These are phyloP conservation scores for Phenacoccus solenopsis DNA, from an alignment of 1,140 invertebrate species.

Conservation along the genomic window DNA sequence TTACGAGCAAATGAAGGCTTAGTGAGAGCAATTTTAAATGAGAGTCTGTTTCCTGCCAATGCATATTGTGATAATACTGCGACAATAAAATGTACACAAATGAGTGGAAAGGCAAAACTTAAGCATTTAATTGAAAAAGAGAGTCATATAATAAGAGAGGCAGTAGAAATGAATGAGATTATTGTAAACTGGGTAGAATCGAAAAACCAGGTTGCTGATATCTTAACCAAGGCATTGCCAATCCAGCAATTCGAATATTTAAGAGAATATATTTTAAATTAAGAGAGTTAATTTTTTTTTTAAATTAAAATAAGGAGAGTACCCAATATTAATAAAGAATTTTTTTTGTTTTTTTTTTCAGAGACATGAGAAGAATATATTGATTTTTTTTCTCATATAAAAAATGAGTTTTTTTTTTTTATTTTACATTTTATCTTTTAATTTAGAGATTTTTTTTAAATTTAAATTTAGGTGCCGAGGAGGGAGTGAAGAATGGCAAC, in stretches of 20 bases:
- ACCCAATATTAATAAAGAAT: too few species aligned
- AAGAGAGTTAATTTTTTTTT: too few species aligned
- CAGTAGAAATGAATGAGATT: background rate
- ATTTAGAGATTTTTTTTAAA: too few species aligned
- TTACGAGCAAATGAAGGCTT: background rate
- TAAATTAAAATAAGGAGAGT: too few species aligned
- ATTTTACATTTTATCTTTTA: too few species aligned
- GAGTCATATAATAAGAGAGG: background rate
- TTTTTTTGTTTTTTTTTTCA: too few species aligned
- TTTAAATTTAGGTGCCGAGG: too few species aligned
- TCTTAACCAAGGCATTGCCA: background rate
- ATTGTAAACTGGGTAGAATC: background rate
- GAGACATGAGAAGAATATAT: too few species aligned
- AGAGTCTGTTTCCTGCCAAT: background rate
- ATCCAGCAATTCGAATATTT: background rate
- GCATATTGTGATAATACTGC: slow-evolving; percentile 28
- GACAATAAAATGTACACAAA: slow-evolving; percentile 27
- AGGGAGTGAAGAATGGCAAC: too few species aligned
- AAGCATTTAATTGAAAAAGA: background rate
- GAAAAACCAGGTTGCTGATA: background rate
- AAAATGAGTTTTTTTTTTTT: too few species aligned
- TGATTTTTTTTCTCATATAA: too few species aligned
- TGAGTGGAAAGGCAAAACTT: slow-evolving; percentile 22
- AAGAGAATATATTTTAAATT: too few species aligned
- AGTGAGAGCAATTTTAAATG: slow-evolving; percentile 15